These are phyloP conservation scores for Choreutis nemorana DNA, from an alignment of 2,888 invertebrate genomes.

Conservation along the genomic window DNA sequence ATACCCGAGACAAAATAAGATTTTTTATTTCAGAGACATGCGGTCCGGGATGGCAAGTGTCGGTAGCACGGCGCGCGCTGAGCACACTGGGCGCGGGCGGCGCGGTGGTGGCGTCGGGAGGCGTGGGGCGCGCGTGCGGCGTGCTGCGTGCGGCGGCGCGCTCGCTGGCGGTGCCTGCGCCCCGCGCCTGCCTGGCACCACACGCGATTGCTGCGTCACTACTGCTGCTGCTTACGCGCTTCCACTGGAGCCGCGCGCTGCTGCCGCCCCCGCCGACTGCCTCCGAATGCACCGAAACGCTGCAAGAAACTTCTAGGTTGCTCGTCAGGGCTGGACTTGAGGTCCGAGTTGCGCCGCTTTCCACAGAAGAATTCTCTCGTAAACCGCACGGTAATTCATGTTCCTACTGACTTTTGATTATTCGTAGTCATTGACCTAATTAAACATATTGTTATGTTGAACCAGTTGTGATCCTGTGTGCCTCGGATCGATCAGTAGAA, in stretches of 20 bases:
- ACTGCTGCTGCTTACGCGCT: slow-evolving; percentile 19
- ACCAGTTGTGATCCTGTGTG: slow-evolving; percentile 28
- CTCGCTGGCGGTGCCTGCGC: slow-evolving; percentile 9
- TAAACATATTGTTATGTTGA: slow-evolving; percentile 7
- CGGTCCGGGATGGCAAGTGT: slow-evolving; percentile 21
- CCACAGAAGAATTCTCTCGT: slow-evolving; percentile 10
- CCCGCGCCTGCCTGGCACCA: slow-evolving; percentile 17
- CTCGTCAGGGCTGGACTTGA: slow-evolving; percentile 22
- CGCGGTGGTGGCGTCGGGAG: slow-evolving; percentile 19
- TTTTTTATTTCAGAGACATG: slow-evolving; percentile 36
- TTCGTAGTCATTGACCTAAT: neutral
- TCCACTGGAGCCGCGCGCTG: slow-evolving; percentile 28
- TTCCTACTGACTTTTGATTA: too few species aligned
- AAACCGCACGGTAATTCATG: slow-evolving; percentile 23
- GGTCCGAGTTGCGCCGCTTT: slow-evolving; percentile 10
- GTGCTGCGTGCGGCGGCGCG: slow-evolving; percentile 20
- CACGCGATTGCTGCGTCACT: slow-evolving; percentile 15
- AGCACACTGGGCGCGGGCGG: slow-evolving; percentile 22
- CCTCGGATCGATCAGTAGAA: slow-evolving; percentile 12
- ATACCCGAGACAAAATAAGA: neutral
- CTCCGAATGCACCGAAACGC: slow-evolving; percentile 14
- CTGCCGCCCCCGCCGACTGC: slow-evolving; percentile 19
- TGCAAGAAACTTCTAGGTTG: slow-evolving; percentile 12
- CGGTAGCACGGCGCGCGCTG: slow-evolving; percentile 25
- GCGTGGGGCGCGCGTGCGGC: slow-evolving; percentile 23